Evolutionary conservation across 64 coral and sea anemone species (phyloP).

Genomic region (Hydrozoanthus tunicans): DNA sequence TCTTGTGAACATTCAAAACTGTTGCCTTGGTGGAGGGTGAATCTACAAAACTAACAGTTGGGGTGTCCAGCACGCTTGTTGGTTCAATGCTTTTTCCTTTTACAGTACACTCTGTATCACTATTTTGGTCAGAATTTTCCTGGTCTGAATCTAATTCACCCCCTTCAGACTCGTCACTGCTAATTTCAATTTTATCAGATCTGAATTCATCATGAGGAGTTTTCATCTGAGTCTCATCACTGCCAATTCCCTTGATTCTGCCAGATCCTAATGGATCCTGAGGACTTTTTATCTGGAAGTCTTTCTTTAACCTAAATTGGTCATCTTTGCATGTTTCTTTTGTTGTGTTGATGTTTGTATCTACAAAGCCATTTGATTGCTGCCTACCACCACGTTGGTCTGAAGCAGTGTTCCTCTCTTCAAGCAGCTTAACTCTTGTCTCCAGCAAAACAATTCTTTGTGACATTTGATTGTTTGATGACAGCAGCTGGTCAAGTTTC

Average conservation of each 20-base stretch:
- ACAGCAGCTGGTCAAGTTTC: slow-evolving; percentile 59
- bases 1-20: slow-evolving; percentile 82
- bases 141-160: slow-evolving; percentile 50
- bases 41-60: slow-evolving; percentile 68
- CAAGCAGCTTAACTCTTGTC: slow-evolving; percentile 77
- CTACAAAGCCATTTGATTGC: slow-evolving; percentile 4
- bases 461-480: slow-evolving; percentile 82
- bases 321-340: background rate
- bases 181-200: background rate
- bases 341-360: background rate
- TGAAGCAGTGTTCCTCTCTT: slow-evolving; percentile 55
- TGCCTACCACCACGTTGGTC: background rate
- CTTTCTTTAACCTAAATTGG: no score
- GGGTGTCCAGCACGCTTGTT: slow-evolving; percentile 54
- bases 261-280: no score
- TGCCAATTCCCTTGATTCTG: background rate
- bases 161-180: background rate
- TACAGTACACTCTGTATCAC: background rate
- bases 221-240: background rate
- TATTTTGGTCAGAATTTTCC: background rate
- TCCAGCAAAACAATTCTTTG: slow-evolving; percentile 79
- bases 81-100: background rate
- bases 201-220: background rate
- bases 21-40: slow-evolving; percentile 65
- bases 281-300: no score